These are phyloP conservation scores for Eulemur rubriventer DNA, from an alignment of 2,797 vertebrate genomes.

Conservation along the genomic window DNA sequence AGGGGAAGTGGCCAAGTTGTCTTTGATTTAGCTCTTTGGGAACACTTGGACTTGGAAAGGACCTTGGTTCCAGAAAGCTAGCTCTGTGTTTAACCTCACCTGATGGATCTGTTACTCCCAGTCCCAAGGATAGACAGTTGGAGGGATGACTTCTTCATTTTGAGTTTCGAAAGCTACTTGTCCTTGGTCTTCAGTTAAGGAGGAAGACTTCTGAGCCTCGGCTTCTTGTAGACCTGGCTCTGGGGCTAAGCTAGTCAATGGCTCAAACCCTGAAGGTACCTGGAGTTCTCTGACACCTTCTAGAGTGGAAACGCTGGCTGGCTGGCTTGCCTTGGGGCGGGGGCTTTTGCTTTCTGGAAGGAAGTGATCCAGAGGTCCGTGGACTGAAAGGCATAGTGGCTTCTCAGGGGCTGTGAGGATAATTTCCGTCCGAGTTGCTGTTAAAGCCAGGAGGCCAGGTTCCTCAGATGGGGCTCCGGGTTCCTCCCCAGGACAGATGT, in stretches of 20 bases:
- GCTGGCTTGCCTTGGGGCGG: background rate
- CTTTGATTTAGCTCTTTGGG: background rate
- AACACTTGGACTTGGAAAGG: background rate
- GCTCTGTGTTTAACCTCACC: conserved; percentile 74
- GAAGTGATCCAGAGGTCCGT: conserved; percentile 61
- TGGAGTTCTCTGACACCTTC: conserved; percentile 56
- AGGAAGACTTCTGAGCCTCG: background rate
- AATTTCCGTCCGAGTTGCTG: background rate
- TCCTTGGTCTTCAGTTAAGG: background rate
- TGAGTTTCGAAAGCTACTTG: background rate
- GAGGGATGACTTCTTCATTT: background rate
- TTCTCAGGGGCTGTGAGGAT: background rate
- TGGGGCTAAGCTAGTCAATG: fast-evolving
- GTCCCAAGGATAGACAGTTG: conserved; percentile 77
- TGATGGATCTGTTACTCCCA: conserved; percentile 28
- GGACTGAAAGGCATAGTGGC: conserved; percentile 21
- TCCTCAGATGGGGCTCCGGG: background rate
- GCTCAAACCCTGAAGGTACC: background rate
- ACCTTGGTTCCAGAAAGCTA: background rate
- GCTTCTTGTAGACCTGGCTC: conserved; percentile 49
- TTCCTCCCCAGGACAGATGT: conserved; percentile 80
- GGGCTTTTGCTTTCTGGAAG: conserved; percentile 22
- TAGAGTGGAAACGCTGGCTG: conserved; percentile 40
- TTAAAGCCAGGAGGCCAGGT: background rate
- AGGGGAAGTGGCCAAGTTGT: background rate